Conservation (phyloP, 2,113 vertebrate species). For the Micronycteris hirsuta region DNA sequence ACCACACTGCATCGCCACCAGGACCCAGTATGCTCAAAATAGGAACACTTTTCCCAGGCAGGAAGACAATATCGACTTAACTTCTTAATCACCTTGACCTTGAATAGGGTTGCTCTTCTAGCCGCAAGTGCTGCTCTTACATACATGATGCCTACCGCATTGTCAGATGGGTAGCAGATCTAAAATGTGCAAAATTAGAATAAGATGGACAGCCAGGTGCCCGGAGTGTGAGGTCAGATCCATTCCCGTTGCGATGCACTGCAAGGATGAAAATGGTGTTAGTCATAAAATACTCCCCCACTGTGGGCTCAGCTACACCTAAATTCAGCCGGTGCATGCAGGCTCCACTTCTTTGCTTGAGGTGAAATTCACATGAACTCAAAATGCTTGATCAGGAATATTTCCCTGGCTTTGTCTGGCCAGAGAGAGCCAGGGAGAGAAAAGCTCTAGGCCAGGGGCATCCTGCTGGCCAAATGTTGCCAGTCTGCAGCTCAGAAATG, state of each 20-base stretch:
- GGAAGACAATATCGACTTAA: background rate
- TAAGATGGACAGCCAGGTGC: background rate
- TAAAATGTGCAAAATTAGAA: constrained; percentile 43
- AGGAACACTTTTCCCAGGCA: background rate
- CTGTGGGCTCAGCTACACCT: background rate
- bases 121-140: background rate
- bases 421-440: background rate
- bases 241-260: background rate
- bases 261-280: constrained; percentile 12
- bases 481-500: background rate
- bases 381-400: constrained; percentile 49
- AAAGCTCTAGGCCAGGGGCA: constrained; percentile 20
- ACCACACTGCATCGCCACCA: background rate
- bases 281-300: background rate
- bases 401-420: constrained; percentile 22
- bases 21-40: background rate
- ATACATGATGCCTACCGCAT: background rate
- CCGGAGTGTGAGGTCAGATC: background rate
- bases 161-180: constrained; percentile 17
- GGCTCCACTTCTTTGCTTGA: background rate
- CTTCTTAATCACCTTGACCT: constrained; percentile 36
- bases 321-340: background rate
- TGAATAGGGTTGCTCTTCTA: constrained; percentile 40
- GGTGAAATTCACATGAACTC: constrained; percentile 42
- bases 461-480: constrained; percentile 1